A percentile compares a stretch with the other conserved stretches of the same genome.
Conservation (phyloP, 2,113 vertebrate species). For the Cyanoderma ruficeps region DNA sequence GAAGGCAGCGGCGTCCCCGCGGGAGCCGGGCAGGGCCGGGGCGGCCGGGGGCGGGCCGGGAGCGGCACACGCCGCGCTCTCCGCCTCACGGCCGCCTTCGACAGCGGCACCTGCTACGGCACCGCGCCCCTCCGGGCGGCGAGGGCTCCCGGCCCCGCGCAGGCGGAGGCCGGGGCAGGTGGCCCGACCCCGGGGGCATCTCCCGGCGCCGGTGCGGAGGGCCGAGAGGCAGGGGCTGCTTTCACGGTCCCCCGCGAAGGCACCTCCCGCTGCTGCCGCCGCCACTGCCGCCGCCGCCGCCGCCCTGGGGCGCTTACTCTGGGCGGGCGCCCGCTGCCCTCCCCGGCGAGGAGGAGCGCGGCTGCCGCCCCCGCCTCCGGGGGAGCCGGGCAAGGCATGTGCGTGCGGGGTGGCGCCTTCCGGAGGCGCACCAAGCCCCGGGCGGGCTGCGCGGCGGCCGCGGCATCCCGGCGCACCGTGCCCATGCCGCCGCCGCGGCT, state of each 20-base stretch:
- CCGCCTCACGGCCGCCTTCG: not conserved
- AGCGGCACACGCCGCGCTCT: not conserved
- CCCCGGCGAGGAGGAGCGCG: slow-evolving; percentile 19
- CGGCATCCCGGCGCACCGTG: not conserved
- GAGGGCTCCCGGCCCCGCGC: not conserved
- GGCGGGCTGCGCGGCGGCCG: not conserved
- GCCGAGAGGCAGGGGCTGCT: no score
- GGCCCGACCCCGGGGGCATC: not conserved
- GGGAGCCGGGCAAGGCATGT: slow-evolving; percentile 8
- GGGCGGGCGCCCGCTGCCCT: not conserved
- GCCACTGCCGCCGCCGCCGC: not conserved
- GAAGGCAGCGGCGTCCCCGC: not conserved
- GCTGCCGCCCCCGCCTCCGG: not conserved
- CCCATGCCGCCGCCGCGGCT: slow-evolving; percentile 34
- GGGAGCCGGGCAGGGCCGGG: not conserved
- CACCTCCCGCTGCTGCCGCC: not conserved
- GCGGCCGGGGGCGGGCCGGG: not conserved
- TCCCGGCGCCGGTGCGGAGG: not conserved
- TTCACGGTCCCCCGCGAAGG: not conserved
- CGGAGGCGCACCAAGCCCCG: not conserved
- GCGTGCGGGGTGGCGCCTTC: not conserved
- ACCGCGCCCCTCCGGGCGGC: not conserved
- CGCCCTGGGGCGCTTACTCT: not conserved
- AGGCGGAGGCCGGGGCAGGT: not conserved
- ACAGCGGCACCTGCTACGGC: not conserved